These are phyloP conservation scores for Crypturellus undulatus DNA, from an alignment of 2,113 vertebrate species.

Conservation along the genomic window DNA sequence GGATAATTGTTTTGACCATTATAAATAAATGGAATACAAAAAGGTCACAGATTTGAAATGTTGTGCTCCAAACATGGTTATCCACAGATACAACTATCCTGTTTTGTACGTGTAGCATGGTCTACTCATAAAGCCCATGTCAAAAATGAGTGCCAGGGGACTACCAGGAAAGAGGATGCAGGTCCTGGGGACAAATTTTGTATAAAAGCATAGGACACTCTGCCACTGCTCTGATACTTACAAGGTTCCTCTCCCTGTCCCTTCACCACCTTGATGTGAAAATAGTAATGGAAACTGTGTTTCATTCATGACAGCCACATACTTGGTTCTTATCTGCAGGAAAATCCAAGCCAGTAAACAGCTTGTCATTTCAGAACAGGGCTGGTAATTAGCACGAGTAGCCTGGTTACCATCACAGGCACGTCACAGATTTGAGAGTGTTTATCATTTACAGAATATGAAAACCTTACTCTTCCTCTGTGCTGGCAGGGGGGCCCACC, in stretches of 20 bases:
- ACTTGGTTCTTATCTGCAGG: neutral
- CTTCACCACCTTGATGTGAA: neutral
- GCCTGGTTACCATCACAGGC: neutral
- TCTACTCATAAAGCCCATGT: neutral
- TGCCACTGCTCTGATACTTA: neutral
- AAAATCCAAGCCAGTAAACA: constrained; percentile 27
- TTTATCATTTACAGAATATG: neutral
- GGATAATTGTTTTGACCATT: neutral
- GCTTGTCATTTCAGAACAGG: neutral
- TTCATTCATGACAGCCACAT: neutral
- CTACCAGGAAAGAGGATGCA: neutral
- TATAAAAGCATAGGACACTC: neutral
- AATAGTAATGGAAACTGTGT: neutral
- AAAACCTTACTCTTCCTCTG: neutral
- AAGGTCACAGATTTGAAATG: neutral
- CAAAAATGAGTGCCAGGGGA: neutral
- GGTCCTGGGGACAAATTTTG: neutral
- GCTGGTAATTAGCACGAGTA: neutral
- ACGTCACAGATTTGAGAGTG: neutral
- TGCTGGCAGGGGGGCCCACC: neutral
- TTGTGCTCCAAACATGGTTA: neutral
- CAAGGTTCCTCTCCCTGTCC: neutral
- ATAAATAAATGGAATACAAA: neutral
- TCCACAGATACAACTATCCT: neutral
- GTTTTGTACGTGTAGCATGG: neutral